Evolutionary conservation across 1,140 invertebrate genomes (phyloP).

Genomic region (Neodiprion pinetum): DNA sequence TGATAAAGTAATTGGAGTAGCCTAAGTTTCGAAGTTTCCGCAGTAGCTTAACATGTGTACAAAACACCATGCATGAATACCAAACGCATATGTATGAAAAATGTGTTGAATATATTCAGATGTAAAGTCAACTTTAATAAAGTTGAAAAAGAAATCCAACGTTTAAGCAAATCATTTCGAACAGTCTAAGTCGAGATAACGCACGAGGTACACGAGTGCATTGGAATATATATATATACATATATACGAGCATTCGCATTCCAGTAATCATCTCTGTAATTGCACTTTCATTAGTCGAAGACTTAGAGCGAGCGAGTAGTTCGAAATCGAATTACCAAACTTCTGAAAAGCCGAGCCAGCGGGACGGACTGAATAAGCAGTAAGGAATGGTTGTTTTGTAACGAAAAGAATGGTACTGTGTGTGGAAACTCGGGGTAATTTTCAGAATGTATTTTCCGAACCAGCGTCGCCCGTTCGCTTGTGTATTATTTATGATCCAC

Average conservation of each 20-base stretch:
- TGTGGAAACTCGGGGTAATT: background rate
- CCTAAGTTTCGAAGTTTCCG: too few species aligned
- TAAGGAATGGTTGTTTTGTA: background rate
- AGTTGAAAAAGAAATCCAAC: too few species aligned
- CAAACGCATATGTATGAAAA: too few species aligned
- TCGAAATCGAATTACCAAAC: conserved; percentile 3
- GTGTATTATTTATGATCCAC: background rate
- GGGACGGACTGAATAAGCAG: background rate
- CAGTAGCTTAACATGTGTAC: too few species aligned
- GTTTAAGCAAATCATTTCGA: too few species aligned
- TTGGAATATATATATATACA: background rate
- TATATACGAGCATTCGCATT: background rate
- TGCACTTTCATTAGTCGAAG: conserved; percentile 5
- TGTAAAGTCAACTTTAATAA: too few species aligned
- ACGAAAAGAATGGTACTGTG: background rate
- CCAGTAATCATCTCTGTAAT: conserved; percentile 5
- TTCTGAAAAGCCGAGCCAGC: background rate
- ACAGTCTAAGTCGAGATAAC: too few species aligned
- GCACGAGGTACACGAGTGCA: too few species aligned
- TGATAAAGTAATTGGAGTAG: too few species aligned
- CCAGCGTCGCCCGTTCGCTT: background rate
- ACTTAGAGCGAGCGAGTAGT: background rate
- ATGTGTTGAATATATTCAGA: too few species aligned
- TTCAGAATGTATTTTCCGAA: background rate
- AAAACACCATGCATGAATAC: too few species aligned